phyloP scores from a whole-genome alignment of 2,797 vertebrate genomes.

The Pseudochirops corinnae region DNA sequence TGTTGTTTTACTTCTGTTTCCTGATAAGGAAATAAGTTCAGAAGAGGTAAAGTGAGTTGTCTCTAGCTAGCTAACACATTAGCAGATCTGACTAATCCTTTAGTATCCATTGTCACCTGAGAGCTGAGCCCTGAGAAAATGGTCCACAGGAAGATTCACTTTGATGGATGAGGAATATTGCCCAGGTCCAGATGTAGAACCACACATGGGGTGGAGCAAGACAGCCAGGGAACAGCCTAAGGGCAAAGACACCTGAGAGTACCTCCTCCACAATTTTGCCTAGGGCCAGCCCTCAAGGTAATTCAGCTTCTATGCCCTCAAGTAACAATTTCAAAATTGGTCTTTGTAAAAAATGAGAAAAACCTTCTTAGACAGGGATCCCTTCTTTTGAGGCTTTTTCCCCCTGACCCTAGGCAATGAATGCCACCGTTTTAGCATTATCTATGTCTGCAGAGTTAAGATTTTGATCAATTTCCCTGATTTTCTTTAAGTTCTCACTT shows the following conservation, averaged over 20 bases:
- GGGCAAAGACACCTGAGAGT: background rate
- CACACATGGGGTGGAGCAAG: background rate
- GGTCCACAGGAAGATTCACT: background rate
- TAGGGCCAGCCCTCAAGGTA: background rate
- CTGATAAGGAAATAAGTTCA: background rate
- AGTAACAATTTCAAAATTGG: background rate
- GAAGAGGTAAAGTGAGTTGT: background rate
- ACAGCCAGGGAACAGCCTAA: background rate
- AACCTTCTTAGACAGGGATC: background rate
- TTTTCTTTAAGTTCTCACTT: background rate
- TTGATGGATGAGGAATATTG: background rate
- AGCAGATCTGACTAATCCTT: background rate
- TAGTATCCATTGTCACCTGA: background rate
- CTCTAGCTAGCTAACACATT: background rate
- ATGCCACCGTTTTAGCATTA: background rate
- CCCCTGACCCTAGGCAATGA: background rate
- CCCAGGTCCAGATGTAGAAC: background rate
- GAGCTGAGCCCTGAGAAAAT: background rate
- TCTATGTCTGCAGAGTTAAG: background rate
- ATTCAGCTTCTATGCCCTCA: conserved; percentile 38
- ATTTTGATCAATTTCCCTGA: background rate
- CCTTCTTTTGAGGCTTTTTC: background rate
- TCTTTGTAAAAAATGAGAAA: conserved; percentile 5
- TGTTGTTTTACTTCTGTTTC: background rate
- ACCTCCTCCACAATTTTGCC: background rate